These are phyloP conservation scores for Neoseiulus cucumeris DNA, from an alignment of 1,140 invertebrate species.

Conservation along the genomic window DNA sequence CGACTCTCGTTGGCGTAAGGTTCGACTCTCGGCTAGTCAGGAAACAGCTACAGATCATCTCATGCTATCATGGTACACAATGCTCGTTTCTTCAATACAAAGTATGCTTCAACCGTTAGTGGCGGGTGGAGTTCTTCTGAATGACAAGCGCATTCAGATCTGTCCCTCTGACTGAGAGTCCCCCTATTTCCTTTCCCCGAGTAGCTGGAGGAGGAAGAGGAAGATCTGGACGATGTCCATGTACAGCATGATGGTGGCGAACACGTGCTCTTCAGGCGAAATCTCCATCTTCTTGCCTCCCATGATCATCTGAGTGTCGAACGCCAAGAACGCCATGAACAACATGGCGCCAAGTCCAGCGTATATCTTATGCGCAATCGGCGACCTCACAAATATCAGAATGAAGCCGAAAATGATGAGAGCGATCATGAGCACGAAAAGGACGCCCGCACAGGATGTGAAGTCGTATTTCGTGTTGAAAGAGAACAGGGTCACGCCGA, in stretches of 20 bases:
- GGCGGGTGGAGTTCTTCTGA: background rate
- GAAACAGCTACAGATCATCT: background rate
- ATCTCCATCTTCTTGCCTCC: slow-evolving; percentile 41
- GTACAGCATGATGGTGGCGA: slow-evolving; percentile 39
- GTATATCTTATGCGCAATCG: slow-evolving; percentile 23
- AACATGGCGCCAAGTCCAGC: slow-evolving; percentile 8
- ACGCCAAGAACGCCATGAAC: slow-evolving; percentile 37
- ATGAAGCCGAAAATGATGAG: slow-evolving; percentile 33
- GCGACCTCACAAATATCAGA: slow-evolving; percentile 24
- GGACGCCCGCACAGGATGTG: slow-evolving; percentile 33
- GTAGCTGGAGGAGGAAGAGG: slow-evolving; percentile 36
- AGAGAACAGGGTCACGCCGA: slow-evolving; percentile 33
- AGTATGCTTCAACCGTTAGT: background rate
- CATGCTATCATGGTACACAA: background rate
- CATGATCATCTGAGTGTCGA: slow-evolving; percentile 45
- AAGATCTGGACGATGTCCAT: slow-evolving; percentile 44
- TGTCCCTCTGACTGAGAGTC: too few species aligned
- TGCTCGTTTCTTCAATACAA: background rate
- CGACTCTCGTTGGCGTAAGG: background rate
- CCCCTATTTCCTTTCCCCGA: slow-evolving; percentile 22
- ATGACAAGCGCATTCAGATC: background rate
- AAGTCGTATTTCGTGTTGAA: slow-evolving; percentile 41
- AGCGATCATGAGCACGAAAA: slow-evolving; percentile 32
- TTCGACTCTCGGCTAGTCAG: background rate
- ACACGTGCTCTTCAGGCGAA: slow-evolving; percentile 41